Evolutionary conservation across 2,888 invertebrate species (phyloP), one percentile per base, ranked within the genome.

Genomic region (Zelleria hepariella): DNA sequence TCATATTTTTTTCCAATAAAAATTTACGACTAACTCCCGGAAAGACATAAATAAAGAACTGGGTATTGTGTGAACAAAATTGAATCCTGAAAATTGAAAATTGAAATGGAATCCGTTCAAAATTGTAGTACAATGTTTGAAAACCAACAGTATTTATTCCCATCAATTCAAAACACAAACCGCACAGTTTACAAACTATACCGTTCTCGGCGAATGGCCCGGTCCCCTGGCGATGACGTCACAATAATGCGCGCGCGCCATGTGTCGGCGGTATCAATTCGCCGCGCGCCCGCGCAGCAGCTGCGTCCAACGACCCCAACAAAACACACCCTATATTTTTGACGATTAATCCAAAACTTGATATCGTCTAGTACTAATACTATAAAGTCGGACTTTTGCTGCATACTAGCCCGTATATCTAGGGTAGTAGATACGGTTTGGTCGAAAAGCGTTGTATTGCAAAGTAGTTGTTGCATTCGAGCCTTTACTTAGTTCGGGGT

Each of bases 231-330:
- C n/a, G 10, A 72, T 78, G 82, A 75, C 77, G 77, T 69, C 71
- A 71, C 60, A 65, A 64, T 61, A 73, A 75, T 78, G 70, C 75
- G 76, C 61, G 61, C 71, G 68, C 69, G 71, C 66, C 76, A 75
- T 77, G 74, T 57, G 57, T 77, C 75, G 75, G 75, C 73, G 58
- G 21, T 86, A 86, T 86, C 86, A 86, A 84, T 82, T 85, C 74
- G 82, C 86, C 82, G 72, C 78, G 79, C 81, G 77, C 71, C 75
- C 74, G 78, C 79, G 81, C 86, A 86, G 87, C 86, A 86, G 32
- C 32, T 42, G 86, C 84, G 80, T 70, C 65, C 82, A 74, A 71
- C 80, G 81, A 80, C 82, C 86, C 82, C 75, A 67, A 72, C 78
- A 81, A 77, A 80, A 77, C 63, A 64, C 75, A 75, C 84, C 84